Evolutionary conservation across 2,888 invertebrate species (phyloP), one percentile per base, ranked within the genome.

Genomic region (Crepidodera aurea): DNA sequence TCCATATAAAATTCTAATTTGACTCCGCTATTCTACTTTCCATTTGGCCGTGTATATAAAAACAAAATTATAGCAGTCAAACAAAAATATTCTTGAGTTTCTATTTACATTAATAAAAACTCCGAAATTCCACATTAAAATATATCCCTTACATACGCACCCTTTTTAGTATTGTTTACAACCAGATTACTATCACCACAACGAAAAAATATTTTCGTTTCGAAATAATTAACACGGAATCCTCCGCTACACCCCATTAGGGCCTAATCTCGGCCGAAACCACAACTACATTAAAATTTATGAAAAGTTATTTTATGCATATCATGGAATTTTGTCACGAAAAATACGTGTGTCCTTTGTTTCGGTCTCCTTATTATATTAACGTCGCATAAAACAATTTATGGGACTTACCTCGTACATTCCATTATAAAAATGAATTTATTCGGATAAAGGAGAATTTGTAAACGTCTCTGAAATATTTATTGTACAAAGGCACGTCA

Each of bases 351-450:
- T 2, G 16, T 7, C 54, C 10, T 42, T 46, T 46, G 19, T 46
- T 46, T 46, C 46, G 32, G 12, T 46, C 19, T 34, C 29, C 32
- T 46, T 46, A 56, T 56, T 56, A 46, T 46, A 56, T 56, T 46
- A 29, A 55, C 22, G 22, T 46, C 56, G 34, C 34, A 46, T 56
- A 46, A 56, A 46, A 56, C 56, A 56, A 56, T 56, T 56, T 56
- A 56, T 56, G 46, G 5, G 56, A 46, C 22, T 19, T 15, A 46
- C 19, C 13, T 56, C 56, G 32, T 56, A 46, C 56, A 25, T 56
- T 56, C 56, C 56, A 56, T 56, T 56, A 56, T 16, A 56, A 56
- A 56, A 56, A 56, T 56, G 56, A 56, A 46, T 44, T 55, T 15
- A 34, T 32, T 46, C 42, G 18, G 19, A 46, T 18, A 12, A 29